Evolutionary conservation across 2,797 vertebrate species (phyloP).

Genomic region (Hoplostethus mediterraneus): DNA sequence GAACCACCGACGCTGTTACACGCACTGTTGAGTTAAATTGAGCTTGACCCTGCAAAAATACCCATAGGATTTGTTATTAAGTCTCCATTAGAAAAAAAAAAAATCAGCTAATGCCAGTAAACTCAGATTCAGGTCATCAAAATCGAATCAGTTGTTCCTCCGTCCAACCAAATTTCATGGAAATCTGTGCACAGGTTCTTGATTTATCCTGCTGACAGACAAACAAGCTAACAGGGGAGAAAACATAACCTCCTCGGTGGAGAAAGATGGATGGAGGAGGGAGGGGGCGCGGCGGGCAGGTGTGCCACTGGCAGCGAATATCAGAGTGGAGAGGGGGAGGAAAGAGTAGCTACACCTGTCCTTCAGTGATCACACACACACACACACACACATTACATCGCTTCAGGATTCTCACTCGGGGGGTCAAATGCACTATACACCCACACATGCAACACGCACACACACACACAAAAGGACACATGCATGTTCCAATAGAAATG

Average conservation of each 20-base stretch:
- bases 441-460: neutral
- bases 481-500: slow-evolving; percentile 14
- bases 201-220: too few relatives aligned
- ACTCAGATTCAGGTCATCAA: too few relatives aligned
- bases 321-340: slow-evolving; percentile 20
- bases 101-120: neutral
- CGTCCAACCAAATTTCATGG: too few relatives aligned
- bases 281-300: slow-evolving; percentile 23
- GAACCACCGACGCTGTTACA: neutral
- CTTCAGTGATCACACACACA: slow-evolving; percentile 33
- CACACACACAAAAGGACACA: neutral
- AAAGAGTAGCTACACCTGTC: slow-evolving; percentile 32
- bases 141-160: too few relatives aligned
- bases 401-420: neutral
- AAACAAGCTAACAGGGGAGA: too few relatives aligned
- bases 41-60: too few relatives aligned
- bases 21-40: too few relatives aligned
- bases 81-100: neutral
- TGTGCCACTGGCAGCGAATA: slow-evolving; percentile 26
- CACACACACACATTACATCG: neutral
- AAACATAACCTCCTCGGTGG: too few relatives aligned
- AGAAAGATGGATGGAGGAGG: slow-evolving; percentile 8
- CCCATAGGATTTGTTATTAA: too few relatives aligned
- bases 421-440: neutral
- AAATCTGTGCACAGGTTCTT: too few relatives aligned